Conservation (phyloP, 2,113 vertebrate genomes). For the Myiopsitta monachus region DNA sequence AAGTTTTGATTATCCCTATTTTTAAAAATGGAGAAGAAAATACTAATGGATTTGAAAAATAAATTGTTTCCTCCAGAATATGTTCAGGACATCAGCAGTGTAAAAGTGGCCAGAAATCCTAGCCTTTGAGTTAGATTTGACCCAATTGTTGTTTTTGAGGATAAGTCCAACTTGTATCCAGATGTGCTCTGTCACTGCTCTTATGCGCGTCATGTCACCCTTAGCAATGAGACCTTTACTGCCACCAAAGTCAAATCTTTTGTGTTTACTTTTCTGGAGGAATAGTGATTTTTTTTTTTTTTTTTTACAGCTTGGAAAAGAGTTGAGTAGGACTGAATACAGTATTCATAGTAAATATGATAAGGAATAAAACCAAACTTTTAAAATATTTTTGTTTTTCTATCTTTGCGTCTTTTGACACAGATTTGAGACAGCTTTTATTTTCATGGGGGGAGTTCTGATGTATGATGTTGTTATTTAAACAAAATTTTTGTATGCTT, state of each 20-base stretch:
- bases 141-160: not conserved
- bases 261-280: not conserved
- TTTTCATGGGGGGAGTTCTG: not conserved
- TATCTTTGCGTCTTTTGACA: not conserved
- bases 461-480: not conserved
- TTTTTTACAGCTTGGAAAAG: not conserved
- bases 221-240: not conserved
- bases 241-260: not conserved
- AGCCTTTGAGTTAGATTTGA: not conserved
- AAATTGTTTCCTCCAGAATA: not conserved
- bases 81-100: not conserved
- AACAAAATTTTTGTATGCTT: not conserved
- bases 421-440: not conserved
- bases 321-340: not conserved
- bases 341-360: not conserved
- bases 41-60: not conserved
- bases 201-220: not conserved
- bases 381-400: accelerated
- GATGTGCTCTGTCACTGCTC: not conserved
- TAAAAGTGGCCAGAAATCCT: not conserved
- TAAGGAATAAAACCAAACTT: accelerated
- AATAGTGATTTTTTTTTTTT: not conserved
- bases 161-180: not conserved
- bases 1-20: not conserved
- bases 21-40: not conserved